Base-by-base conservation (phyloP, 2,888 invertebrate species). In the Andrena marginata region DNA sequence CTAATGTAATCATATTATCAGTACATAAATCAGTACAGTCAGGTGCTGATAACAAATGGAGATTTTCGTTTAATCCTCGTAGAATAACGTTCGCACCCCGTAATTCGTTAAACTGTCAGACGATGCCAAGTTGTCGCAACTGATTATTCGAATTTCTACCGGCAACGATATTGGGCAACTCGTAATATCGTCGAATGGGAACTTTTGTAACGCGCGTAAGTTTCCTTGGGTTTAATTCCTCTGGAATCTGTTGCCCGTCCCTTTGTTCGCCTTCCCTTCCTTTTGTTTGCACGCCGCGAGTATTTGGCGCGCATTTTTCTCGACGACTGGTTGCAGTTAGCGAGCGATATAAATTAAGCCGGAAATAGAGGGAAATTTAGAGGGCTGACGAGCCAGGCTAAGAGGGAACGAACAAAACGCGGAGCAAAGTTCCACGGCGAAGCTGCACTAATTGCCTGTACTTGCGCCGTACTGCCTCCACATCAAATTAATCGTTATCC, bases 401-500 rank as follows among this genome's bases (percentile, higher is more conserved):
- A 59, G 49, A 26, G 49, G 42, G 31, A 51, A 35, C 49, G 67
- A 49, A 70, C 59, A 77, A 75, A 78, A 79, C 49, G 29, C 29
- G 23, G n/a, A 31, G 71, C 29, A 60, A 75, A 74, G 31, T 77
- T 29, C 65, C 48, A 77, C 63, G 23, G 8, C 63, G 67, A 54
- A 60, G 67, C 68, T 49, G 63, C 70, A 26, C 87, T 88, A 85
- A 88, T 88, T 88, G 80, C 85, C 79, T 62, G 64, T 72, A 75
- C 69, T 77, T 78, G 67, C 63, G 67, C 71, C 64, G 72, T 62
- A 54, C 33, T 69, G 69, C 69, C 49, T 73, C 65, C 71, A 49
- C 80, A 72, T 88, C 76, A 68, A 71, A 87, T 85, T 88, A 87
- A 88, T 87, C 84, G 60, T 33, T 20, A 69, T 76, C 67, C 76